Evolutionary conservation across 1,140 invertebrate species (phyloP).

Genomic region (Muscidifurax raptorellus): DNA sequence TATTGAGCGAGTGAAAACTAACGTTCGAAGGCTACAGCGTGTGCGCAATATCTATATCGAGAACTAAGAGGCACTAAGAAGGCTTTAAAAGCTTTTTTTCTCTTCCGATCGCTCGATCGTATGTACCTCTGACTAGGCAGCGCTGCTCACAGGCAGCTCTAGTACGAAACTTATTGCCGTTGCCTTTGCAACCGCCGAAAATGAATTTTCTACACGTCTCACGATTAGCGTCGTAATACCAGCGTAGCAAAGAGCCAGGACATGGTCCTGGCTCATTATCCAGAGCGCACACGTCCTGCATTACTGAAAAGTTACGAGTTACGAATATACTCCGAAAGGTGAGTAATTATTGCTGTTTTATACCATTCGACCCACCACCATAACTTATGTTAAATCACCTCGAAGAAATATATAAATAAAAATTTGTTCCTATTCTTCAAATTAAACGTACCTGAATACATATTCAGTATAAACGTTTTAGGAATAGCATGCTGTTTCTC

Average conservation of each 20-base stretch:
- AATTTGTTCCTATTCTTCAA: neutral
- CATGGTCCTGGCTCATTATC: constrained; percentile 78
- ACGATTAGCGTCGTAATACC: constrained; percentile 78
- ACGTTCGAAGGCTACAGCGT: neutral
- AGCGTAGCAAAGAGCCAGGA: constrained; percentile 75
- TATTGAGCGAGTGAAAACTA: constrained; percentile 24
- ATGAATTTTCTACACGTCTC: constrained; percentile 78
- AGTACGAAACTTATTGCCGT: constrained; percentile 81
- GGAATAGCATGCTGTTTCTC: neutral
- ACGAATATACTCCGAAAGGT: neutral
- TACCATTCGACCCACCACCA: neutral
- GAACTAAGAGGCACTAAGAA: constrained; percentile 14
- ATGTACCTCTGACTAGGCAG: constrained; percentile 71
- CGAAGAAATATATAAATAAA: neutral
- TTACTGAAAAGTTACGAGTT: constrained; percentile 67
- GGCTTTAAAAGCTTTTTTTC: constrained; percentile 26
- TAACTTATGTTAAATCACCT: neutral
- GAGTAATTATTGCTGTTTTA: neutral
- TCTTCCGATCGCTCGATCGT: constrained; percentile 27
- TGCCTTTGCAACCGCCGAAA: constrained; percentile 82
- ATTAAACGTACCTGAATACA: neutral
- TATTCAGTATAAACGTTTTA: neutral
- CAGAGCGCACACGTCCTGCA: constrained; percentile 76
- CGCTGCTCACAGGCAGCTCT: constrained; percentile 77
- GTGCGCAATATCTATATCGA: constrained; percentile 18